phyloP scores from a whole-genome alignment of 2,888 invertebrate genomes.

The Crocallis elinguaria region DNA sequence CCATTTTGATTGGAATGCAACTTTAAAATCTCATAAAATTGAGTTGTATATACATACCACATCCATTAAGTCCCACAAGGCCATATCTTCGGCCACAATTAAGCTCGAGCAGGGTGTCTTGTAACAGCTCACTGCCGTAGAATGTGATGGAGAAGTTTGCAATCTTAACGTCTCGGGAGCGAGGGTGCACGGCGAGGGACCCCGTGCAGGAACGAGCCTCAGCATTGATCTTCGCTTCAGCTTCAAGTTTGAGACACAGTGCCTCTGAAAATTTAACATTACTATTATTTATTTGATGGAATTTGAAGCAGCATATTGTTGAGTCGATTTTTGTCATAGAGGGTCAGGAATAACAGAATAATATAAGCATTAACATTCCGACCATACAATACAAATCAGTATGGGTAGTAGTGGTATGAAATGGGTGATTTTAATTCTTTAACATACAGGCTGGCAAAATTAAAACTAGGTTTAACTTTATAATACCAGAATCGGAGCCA shows the following conservation, averaged over 20 bases:
- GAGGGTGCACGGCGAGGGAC: constrained; percentile 96
- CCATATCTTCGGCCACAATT: constrained; percentile 99
- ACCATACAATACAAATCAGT: too few species aligned
- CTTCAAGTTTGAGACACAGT: constrained; percentile 93
- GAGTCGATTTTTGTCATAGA: neutral
- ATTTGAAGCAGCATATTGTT: neutral
- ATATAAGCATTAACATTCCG: too few species aligned
- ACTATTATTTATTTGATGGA: too few species aligned
- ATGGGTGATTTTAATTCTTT: too few species aligned
- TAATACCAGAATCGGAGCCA: too few species aligned
- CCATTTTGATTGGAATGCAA: too few species aligned
- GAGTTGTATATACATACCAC: constrained; percentile 86
- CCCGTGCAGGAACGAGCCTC: constrained; percentile 98
- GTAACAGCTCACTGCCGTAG: constrained; percentile 97
- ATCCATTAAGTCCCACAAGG: constrained; percentile 98
- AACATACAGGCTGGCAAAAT: too few species aligned
- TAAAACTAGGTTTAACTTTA: too few species aligned
- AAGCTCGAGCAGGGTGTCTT: constrained; percentile 97
- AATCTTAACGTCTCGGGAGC: constrained; percentile 98
- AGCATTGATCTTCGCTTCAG: constrained; percentile 96
- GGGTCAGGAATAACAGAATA: too few species aligned
- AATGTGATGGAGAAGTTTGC: constrained; percentile 98
- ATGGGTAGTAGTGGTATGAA: too few species aligned
- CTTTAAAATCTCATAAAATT: neutral
- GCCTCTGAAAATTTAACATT: constrained; percentile 87